These are phyloP conservation scores for Tangara arthus DNA, from an alignment of 2,797 vertebrate genomes.

Conservation along the genomic window DNA sequence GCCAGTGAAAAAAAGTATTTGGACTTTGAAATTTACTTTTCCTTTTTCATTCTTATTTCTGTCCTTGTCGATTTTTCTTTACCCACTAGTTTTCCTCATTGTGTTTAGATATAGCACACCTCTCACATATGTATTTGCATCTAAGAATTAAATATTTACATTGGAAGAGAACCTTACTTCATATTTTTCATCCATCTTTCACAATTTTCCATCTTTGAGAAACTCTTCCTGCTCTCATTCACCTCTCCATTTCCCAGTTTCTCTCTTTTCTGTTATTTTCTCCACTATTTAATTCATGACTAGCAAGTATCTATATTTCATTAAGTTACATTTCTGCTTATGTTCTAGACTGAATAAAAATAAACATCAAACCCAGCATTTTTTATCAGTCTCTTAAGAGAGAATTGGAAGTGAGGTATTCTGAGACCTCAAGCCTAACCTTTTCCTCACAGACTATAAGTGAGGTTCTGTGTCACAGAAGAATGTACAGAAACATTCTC, in stretches of 20 bases:
- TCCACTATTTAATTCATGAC: background rate
- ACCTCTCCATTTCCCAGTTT: background rate
- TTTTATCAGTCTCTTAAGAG: background rate
- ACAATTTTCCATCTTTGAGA: background rate
- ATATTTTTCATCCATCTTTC: background rate
- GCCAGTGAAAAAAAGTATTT: background rate
- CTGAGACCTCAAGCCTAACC: background rate
- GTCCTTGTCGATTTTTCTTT: background rate
- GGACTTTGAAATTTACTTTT: background rate
- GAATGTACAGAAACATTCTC: background rate
- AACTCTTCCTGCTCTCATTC: background rate
- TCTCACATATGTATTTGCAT: background rate
- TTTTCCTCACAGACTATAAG: background rate
- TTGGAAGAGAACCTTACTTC: background rate
- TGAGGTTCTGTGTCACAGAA: background rate
- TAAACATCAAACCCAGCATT: background rate
- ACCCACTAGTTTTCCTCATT: background rate
- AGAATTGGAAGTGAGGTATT: background rate
- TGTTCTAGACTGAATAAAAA: background rate
- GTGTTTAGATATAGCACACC: background rate
- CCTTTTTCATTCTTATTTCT: background rate
- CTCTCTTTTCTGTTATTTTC: background rate
- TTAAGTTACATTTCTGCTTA: background rate
- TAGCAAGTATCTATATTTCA: background rate
- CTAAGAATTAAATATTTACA: background rate